These are phyloP conservation scores for Gerris buenoi DNA, from an alignment of 1,140 invertebrate species.

Conservation along the genomic window DNA sequence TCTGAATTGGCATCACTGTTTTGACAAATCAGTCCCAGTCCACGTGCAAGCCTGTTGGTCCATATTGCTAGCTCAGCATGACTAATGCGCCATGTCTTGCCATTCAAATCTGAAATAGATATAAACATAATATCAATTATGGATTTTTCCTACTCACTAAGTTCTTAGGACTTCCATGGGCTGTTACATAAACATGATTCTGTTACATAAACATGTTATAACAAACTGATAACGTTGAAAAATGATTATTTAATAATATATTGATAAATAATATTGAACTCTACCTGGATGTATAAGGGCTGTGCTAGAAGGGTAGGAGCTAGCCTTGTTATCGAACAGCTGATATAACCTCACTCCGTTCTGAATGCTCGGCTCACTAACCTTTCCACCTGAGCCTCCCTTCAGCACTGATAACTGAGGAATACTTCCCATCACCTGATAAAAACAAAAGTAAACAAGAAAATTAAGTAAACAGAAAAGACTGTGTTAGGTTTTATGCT, in stretches of 20 bases:
- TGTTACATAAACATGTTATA: background rate
- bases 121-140: background rate
- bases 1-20: slow-evolving; percentile 38
- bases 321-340: background rate
- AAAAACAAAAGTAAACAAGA: background rate
- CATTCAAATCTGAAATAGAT: background rate
- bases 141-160: background rate
- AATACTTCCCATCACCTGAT: background rate
- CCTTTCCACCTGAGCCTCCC: background rate
- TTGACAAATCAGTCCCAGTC: slow-evolving; percentile 27
- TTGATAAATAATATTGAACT: background rate
- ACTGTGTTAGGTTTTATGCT: no score
- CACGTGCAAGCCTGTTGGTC: slow-evolving; percentile 42
- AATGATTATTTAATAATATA: background rate
- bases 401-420: slow-evolving; percentile 1
- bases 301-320: background rate
- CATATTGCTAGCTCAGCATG: slow-evolving; percentile 42
- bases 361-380: background rate
- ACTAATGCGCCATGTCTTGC: slow-evolving; percentile 24
- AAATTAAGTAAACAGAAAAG: background rate
- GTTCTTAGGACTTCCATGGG: background rate
- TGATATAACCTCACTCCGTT: background rate
- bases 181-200: background rate
- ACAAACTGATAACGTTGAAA: background rate
- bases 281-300: background rate